These are phyloP conservation scores for Sorex fumeus DNA, from an alignment of 2,113 vertebrate genomes.

Conservation along the genomic window DNA sequence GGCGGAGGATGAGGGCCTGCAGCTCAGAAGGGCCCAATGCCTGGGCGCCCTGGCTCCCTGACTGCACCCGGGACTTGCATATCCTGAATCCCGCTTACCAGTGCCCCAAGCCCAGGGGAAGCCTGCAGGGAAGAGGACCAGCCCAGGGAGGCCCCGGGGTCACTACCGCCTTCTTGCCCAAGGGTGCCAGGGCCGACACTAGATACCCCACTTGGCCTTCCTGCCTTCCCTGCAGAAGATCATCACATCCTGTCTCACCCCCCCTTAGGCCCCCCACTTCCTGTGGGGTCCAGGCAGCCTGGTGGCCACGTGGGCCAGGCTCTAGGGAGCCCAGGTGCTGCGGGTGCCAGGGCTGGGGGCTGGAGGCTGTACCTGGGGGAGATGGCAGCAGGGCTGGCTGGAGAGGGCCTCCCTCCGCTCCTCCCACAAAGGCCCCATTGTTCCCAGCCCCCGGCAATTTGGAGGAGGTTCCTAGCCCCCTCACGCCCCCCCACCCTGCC, in stretches of 20 bases:
- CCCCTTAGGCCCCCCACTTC: constrained; percentile 62
- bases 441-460: constrained; percentile 86
- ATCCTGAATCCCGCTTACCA: too few species aligned
- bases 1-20: background rate
- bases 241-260: constrained; percentile 71
- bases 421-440: constrained; percentile 88
- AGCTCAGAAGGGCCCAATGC: background rate
- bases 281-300: constrained; percentile 69
- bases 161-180: constrained; percentile 43
- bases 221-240: constrained; percentile 74
- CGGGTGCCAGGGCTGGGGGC: constrained; percentile 40
- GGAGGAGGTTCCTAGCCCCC: constrained; percentile 84
- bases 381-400: background rate
- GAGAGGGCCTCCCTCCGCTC: constrained; percentile 81
- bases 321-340: background rate
- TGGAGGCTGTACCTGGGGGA: constrained; percentile 83
- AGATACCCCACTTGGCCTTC: constrained; percentile 81
- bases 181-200: constrained; percentile 80
- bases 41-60: constrained; percentile 53
- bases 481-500: constrained; percentile 12
- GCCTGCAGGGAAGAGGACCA: too few species aligned
- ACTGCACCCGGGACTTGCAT: too few species aligned
- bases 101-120: too few species aligned
- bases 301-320: constrained; percentile 63
- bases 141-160: too few species aligned